Evolutionary conservation across 2,113 vertebrate genomes (phyloP).

Genomic region (Leptodactylus fuscus): DNA sequence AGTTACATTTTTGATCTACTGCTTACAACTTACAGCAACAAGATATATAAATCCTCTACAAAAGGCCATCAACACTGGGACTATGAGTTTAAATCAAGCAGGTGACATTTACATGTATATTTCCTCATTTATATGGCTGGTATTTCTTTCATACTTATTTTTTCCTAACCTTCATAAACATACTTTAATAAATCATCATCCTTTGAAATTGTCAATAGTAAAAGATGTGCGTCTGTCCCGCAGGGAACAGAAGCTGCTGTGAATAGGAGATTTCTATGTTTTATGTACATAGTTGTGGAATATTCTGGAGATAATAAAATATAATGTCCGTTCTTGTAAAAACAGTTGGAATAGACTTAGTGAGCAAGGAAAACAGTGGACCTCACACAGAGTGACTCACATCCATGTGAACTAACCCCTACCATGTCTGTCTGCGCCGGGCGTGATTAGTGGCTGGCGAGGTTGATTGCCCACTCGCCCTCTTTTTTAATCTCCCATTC

Average conservation of each 20-base stretch:
- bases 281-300: not conserved
- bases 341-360: not conserved
- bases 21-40: not conserved
- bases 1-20: not conserved
- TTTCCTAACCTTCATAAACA: too few species aligned
- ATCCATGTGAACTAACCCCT: not conserved
- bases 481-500: constrained; percentile 30
- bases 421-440: not conserved
- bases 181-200: not conserved
- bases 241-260: not conserved
- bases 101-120: not conserved
- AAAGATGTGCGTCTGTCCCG: not conserved
- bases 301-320: not conserved
- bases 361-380: not conserved
- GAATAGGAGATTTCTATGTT: not conserved
- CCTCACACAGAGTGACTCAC: not conserved
- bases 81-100: too few species aligned
- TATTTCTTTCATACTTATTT: not conserved
- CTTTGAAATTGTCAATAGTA: not conserved
- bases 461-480: not conserved
- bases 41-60: not conserved
- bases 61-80: not conserved
- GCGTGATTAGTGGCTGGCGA: not conserved
- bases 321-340: not conserved
- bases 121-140: too few species aligned